phyloP scores from a whole-genome alignment of 2,113 vertebrate species.

The Leiothrix lutea region DNA sequence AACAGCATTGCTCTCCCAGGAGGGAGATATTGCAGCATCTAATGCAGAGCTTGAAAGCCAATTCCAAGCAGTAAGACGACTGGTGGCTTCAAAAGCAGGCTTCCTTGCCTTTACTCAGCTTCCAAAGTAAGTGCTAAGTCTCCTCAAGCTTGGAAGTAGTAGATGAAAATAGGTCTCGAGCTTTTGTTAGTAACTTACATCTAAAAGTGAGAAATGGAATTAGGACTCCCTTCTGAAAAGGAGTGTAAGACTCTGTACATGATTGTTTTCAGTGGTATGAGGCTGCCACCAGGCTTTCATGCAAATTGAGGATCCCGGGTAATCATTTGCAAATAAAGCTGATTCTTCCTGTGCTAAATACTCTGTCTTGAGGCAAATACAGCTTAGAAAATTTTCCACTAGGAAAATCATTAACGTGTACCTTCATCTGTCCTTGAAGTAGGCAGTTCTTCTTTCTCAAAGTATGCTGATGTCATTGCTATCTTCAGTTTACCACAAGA shows the following conservation, averaged over 20 bases:
- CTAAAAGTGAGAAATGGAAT: not conserved
- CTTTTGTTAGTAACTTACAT: not conserved
- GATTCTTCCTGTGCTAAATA: not conserved
- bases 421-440: not conserved
- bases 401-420: too few relatives aligned
- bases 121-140: slow-evolving; percentile 83
- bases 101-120: slow-evolving; percentile 98
- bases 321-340: not conserved
- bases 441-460: not conserved
- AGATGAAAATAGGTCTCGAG: not conserved
- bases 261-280: not conserved
- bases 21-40: slow-evolving; percentile 83
- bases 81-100: slow-evolving; percentile 97
- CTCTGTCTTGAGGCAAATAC: not conserved
- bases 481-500: not conserved
- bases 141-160: not conserved
- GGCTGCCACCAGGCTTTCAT: not conserved
- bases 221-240: not conserved
- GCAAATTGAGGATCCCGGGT: not conserved
- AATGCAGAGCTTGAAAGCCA: slow-evolving; percentile 97
- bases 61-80: slow-evolving; percentile 93
- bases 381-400: too few relatives aligned
- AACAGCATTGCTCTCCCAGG: slow-evolving; percentile 90
- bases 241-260: fast-evolving
- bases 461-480: not conserved